Evolutionary conservation across 2,797 vertebrate genomes (phyloP), one percentile per base, ranked within the genome.

Genomic region (Cuniculus paca): DNA sequence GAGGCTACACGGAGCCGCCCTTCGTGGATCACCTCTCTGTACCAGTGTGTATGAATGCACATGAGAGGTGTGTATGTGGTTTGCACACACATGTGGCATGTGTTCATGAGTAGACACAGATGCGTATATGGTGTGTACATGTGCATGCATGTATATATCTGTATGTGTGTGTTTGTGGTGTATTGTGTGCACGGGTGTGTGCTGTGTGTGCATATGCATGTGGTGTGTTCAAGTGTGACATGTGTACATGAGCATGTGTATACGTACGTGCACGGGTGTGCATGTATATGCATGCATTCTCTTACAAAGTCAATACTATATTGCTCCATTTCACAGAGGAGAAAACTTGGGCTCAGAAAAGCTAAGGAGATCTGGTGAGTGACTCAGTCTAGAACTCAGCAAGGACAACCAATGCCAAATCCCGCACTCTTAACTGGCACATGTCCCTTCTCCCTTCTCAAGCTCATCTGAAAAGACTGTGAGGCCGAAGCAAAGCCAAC

Each of bases 1-100:
- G 12, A 75, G 31, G 70, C 31, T 24, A 39, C 6, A 34, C 22
- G 72, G 4, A 84, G 12, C 14, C 12, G 4, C 31, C 78, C 42
- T 39, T 39, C 20, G 9, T 31, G 14, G 7, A 9, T 39, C 45
- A 6, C 36, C 63, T 42, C 10, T 74, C 88, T 68, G 28, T 39
- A 80, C 74, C 36, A 58, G 26, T 36, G n/a, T 77, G 10, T 54
- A 8, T 36, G 7, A 14, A 5, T 26, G 20, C 5, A 26, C 4
- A 0, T 52, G 26, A 10, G 26, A 11, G 3, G 9, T 52, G 22
- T 52, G 4, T 0, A 5, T 14, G 36, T 52, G 19, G 16, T 24
- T 4, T 81, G 22, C 50, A 14, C 10, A 16, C 19, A 24, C 16
- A 12, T 26, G 65, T 56, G 6, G 2, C 61, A 3, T 36, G 48